Evolutionary conservation across 1,140 invertebrate species (phyloP).

Genomic region (Scaptomyza graminum): DNA sequence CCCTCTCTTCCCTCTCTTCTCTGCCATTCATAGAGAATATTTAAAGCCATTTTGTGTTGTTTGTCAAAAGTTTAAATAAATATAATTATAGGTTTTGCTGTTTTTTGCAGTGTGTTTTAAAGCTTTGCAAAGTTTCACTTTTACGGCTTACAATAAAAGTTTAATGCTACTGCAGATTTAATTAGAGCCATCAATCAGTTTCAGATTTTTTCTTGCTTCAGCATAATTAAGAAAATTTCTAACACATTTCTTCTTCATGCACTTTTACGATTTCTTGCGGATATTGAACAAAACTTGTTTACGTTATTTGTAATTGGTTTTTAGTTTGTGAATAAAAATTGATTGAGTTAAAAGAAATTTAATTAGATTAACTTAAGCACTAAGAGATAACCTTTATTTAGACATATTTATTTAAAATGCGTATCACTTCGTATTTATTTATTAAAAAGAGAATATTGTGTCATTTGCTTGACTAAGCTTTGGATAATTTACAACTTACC

Average conservation of each 20-base stretch:
- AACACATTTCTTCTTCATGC: slow-evolving; percentile 16
- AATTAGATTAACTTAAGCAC: too few relatives aligned
- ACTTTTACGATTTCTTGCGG: slow-evolving; percentile 39
- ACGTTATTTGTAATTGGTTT: too few relatives aligned
- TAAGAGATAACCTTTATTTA: too few relatives aligned
- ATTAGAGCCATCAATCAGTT: slow-evolving; percentile 77
- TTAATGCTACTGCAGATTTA: slow-evolving; percentile 65
- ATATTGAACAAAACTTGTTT: slow-evolving; percentile 7
- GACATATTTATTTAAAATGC: too few relatives aligned
- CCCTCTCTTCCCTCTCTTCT: not conserved
- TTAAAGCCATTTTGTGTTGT: slow-evolving; percentile 69
- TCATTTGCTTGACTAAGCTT: slow-evolving; percentile 1
- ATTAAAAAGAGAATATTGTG: not conserved
- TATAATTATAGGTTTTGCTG: slow-evolving; percentile 5
- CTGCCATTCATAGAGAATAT: slow-evolving; percentile 3
- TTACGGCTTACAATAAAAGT: slow-evolving; percentile 72
- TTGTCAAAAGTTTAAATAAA: slow-evolving; percentile 64
- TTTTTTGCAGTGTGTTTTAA: too few relatives aligned
- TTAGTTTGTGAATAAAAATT: too few relatives aligned
- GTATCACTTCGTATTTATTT: too few relatives aligned
- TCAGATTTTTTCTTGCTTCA: slow-evolving; percentile 42
- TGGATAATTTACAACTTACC: slow-evolving; percentile 1
- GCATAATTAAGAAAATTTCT: slow-evolving; percentile 45
- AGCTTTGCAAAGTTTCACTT: slow-evolving; percentile 38
- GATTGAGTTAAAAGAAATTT: too few relatives aligned